Evolutionary conservation across 1,140 invertebrate species (phyloP), one percentile per base, ranked within the genome.

Genomic region (Sinonovacula constricta): DNA sequence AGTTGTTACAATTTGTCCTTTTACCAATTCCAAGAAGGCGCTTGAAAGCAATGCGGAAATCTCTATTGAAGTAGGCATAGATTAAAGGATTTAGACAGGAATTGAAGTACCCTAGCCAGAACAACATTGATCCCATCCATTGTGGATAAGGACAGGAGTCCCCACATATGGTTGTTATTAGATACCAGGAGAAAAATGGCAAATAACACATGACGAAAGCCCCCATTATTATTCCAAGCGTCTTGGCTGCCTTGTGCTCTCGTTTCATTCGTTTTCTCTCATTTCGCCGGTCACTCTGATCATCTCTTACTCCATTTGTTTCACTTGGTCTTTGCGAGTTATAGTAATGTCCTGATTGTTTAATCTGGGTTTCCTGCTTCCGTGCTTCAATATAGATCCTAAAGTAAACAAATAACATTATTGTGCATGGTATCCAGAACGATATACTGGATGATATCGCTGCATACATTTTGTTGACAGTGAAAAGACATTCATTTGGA

Each of bases 91-190:
- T 99, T 56, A 99, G 92, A 30, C 97, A 97, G 3, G 97, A 99
- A 91, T 99, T 99, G 89, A 97, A 96, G 92, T 99, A 99, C 34
- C 98, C 98, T 87, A 99, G 97, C 98, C 98, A 99, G 92, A 99
- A 99, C 75, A 99, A 93, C 30, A 97, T 93, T 57, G 95, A 94
- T 15, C 97, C 95, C 24, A 99, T 94, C 45, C 96, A 93, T 36
- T 96, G 93, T 0, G 97, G 97, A 86, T 94, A 95, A 26, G 93
- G 92, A 90, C 96, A 98, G 2, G 92, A 88, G 0, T 93, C 92
- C 2, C 93, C 94, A 90, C 97, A 98, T 31, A 98, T 92, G 14
- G 95, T 94, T 10, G 95, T 95, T 31, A 94, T 94, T 36, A 96
- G 93, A 91, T 97, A 97, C 96, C 90, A 90, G 0, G 85, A 79